Evolutionary conservation across 64 coral and sea anemone species (phyloP).

Genomic region (Platygyra sinensis): DNA sequence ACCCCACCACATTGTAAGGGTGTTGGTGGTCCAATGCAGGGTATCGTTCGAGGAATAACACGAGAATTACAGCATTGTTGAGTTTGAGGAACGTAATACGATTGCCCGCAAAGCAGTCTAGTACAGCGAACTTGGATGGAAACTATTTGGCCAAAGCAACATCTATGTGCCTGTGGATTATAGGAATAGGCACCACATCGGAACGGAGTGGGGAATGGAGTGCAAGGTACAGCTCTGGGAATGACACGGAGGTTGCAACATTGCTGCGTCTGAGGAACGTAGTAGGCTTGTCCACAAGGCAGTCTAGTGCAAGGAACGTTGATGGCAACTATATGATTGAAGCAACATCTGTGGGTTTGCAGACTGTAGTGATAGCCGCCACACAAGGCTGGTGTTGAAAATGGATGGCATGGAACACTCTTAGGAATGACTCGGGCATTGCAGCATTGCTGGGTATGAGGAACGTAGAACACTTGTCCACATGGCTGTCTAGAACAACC

Average conservation of each 20-base stretch:
- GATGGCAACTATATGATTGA: neutral
- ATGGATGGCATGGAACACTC: neutral
- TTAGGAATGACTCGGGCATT: neutral
- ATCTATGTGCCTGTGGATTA: neutral
- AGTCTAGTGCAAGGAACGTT: neutral
- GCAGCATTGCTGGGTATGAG: neutral
- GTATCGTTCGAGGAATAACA: too few relatives aligned
- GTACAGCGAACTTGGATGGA: neutral
- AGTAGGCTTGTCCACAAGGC: neutral
- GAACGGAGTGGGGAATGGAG: neutral
- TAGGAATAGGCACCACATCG: neutral
- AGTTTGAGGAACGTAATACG: neutral
- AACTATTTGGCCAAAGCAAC: constrained; percentile 9
- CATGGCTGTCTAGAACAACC: neutral
- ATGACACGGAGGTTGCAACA: neutral
- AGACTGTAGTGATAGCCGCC: neutral
- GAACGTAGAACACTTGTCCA: neutral
- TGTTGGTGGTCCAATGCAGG: too few relatives aligned
- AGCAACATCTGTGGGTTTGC: constrained; percentile 3
- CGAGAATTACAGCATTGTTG: neutral
- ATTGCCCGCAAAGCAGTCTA: neutral
- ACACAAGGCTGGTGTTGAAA: neutral
- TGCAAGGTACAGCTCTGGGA: neutral
- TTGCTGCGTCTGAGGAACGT: neutral
- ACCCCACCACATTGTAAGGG: too few relatives aligned